Percentiles rank a stretch among this genome's conserved stretches.
phyloP scores from a whole-genome alignment of 2,113 vertebrate species.

The Rhinichthys klamathensis region DNA sequence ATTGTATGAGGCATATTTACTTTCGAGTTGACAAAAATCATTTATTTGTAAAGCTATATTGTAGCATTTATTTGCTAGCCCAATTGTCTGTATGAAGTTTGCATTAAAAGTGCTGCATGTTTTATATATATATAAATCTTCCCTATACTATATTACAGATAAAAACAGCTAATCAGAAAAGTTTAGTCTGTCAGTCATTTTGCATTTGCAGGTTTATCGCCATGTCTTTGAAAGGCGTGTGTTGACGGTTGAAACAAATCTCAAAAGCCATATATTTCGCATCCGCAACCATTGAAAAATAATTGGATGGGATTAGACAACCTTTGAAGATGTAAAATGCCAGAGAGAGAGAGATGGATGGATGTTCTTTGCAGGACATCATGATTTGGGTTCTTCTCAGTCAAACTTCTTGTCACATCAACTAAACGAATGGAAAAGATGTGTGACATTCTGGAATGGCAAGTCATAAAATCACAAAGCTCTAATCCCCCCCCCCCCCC shows the following conservation, averaged over 20 bases:
- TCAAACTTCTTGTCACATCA: slow-evolving; percentile 1
- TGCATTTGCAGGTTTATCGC: not conserved
- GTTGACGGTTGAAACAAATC: not conserved
- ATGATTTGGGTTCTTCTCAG: not conserved
- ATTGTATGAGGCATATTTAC: too few relatives aligned
- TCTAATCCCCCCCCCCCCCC: too few relatives aligned
- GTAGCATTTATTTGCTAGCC: too few relatives aligned
- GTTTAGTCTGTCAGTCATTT: not conserved
- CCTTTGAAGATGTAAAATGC: not conserved
- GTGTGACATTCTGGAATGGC: not conserved
- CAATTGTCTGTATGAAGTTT: not conserved
- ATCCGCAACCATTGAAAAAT: not conserved
- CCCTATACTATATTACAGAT: not conserved
- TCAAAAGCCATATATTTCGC: not conserved
- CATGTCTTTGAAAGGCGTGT: not conserved
- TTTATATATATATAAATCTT: not conserved
- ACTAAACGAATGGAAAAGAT: not conserved
- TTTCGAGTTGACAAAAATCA: too few relatives aligned
- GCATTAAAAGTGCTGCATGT: not conserved
- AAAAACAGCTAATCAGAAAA: not conserved
- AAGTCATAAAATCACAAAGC: not conserved
- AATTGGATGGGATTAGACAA: not conserved
- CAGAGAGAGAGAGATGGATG: not conserved
- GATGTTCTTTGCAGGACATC: not conserved
- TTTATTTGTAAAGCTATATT: too few relatives aligned